Evolutionary conservation across 2,797 vertebrate genomes (phyloP).

Genomic region (Chiloscyllium punctatum): DNA sequence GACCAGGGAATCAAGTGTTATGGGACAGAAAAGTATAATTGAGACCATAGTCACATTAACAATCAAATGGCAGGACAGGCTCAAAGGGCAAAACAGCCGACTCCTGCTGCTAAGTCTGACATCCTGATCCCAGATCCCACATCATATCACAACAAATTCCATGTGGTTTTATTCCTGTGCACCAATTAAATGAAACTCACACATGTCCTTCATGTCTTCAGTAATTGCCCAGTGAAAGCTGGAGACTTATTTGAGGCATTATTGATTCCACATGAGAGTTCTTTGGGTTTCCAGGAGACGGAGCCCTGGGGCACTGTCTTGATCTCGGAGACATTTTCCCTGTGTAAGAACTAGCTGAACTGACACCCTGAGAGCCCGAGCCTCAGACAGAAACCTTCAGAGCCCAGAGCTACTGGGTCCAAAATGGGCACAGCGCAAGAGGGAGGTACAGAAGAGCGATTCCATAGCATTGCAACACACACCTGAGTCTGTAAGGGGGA

Average conservation of each 20-base stretch:
- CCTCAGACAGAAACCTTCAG: neutral
- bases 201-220: too few species aligned
- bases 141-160: too few species aligned
- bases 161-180: too few species aligned
- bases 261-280: neutral
- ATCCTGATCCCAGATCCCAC: too few species aligned
- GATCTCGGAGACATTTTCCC: neutral
- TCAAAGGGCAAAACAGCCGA: too few species aligned
- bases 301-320: neutral
- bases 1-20: too few species aligned
- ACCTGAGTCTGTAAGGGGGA: neutral
- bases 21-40: too few species aligned
- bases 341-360: neutral
- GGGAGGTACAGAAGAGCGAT: neutral
- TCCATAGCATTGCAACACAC: neutral
- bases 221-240: too few species aligned
- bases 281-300: neutral
- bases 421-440: neutral
- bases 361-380: neutral
- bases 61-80: too few species aligned
- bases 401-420: neutral
- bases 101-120: too few species aligned
- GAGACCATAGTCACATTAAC: too few species aligned
- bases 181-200: too few species aligned
- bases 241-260: neutral